A percentile compares a stretch with the other conserved stretches of the same genome.
Evolutionary conservation across 2,113 vertebrate genomes (phyloP).

Genomic region (Thermophis baileyi): DNA sequence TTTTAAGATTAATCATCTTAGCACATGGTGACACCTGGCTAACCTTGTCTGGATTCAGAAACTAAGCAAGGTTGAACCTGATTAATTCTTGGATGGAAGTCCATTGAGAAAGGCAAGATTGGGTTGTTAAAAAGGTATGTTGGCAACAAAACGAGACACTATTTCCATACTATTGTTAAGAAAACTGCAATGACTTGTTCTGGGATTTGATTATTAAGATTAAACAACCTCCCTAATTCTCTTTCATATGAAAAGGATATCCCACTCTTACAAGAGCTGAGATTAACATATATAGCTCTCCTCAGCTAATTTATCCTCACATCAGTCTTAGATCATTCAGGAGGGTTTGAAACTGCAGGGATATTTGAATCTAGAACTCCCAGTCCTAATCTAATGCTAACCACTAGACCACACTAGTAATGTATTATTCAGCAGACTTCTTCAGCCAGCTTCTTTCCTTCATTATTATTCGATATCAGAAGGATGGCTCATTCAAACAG

Average conservation of each 20-base stretch:
- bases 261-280: background rate
- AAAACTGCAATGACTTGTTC: background rate
- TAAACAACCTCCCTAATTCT: background rate
- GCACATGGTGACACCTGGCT: background rate
- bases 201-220: background rate
- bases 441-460: background rate
- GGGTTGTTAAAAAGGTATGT: background rate
- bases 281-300: background rate
- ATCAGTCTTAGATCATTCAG: background rate
- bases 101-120: background rate
- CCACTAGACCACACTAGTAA: background rate
- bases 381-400: background rate
- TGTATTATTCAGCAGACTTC: background rate
- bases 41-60: background rate
- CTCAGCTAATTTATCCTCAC: background rate
- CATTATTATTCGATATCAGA: background rate
- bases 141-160: background rate
- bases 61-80: background rate
- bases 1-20: background rate
- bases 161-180: background rate
- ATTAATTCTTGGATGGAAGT: background rate
- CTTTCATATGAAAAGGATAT: background rate
- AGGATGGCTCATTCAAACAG: background rate
- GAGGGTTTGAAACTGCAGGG: background rate
- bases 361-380: background rate